These are phyloP conservation scores for Lamellibrachia luymesi DNA, from an alignment of 1,140 invertebrate species.

Conservation along the genomic window DNA sequence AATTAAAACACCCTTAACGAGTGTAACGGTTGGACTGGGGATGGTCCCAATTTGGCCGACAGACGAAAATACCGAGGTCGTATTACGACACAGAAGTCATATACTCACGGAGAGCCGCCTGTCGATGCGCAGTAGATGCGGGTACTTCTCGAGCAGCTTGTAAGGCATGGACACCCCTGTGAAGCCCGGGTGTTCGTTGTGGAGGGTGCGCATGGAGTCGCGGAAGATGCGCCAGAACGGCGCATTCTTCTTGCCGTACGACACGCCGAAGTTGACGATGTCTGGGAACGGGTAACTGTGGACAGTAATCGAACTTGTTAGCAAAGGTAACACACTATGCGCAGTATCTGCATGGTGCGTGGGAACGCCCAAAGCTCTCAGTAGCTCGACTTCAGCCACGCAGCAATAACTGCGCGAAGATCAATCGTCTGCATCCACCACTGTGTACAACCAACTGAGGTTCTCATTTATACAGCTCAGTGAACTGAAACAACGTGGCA, in stretches of 20 bases:
- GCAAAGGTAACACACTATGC: too few relatives aligned
- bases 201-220: conserved; percentile 24
- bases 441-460: too few relatives aligned
- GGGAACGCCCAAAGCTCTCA: too few relatives aligned
- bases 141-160: conserved; percentile 29
- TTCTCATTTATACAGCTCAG: too few relatives aligned
- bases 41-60: too few relatives aligned
- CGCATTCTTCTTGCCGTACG: conserved; percentile 29
- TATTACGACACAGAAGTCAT: not conserved
- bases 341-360: too few relatives aligned
- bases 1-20: not conserved
- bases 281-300: conserved; percentile 25
- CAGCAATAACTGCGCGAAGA: too few relatives aligned
- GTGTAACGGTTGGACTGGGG: too few relatives aligned
- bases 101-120: conserved; percentile 10
- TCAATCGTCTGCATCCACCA: too few relatives aligned
- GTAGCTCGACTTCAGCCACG: too few relatives aligned
- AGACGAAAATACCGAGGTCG: too few relatives aligned
- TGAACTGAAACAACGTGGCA: too few relatives aligned
- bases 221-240: conserved; percentile 29
- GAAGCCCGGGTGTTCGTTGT: conserved; percentile 27
- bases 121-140: conserved; percentile 26
- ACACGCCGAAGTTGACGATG: conserved; percentile 29
- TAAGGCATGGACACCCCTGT: conserved; percentile 29
- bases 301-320: not conserved